Base-by-base conservation (phyloP, 2,797 vertebrate species). In the Melanotaenia nigrans region DNA sequence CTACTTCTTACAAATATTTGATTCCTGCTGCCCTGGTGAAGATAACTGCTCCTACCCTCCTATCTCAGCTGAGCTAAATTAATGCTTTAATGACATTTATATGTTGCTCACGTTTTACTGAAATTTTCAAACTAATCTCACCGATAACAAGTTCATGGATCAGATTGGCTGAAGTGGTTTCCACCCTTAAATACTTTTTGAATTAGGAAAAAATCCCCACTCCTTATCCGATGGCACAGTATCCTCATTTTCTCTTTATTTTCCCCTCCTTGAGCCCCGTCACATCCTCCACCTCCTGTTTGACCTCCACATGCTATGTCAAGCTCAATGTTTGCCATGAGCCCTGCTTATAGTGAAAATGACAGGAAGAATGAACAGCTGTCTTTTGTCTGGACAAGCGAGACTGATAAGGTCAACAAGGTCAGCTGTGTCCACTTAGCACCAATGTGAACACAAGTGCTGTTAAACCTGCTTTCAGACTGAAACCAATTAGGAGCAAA, bases 331-430 rank as follows among this genome's bases (percentile, higher is more conserved):
- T 62, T 36, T 35, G 61, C 55, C 63, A 47, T 3, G 2, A 68
- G 75, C 65, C 45, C 45, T 64, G 65, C 61, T 85, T 66, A 71
- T 74, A 65, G 75, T 71, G 56, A 81, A 71, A 32, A 69, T 51
- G 65, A 73, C 65, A 83, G 61, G 64, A 28, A 8, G 49, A 68
- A 33, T 77, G 32, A 71, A 30, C 20, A 47, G 42, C 68, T 76
- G 51, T 38, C 45, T 65, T 47, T 60, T 69, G 58, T 45, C n/a
- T 16, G 3, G 63, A 30, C 51, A 75, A 61, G 58, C 18, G 10
- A 81, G 40, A 81, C 47, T 3, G 40, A 81, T 51, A 40, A 55
- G 79, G 84, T 68, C 68, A 68, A 14, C 4, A 14, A 71, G 79
- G 67, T 77, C 49, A 73, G 2, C 61, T 8, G 1, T 9, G 14